A percentile compares a stretch with the other conserved stretches of the same genome.
These are phyloP conservation scores for Odontesthes bonariensis DNA, from an alignment of 2,113 vertebrate genomes.

Conservation along the genomic window DNA sequence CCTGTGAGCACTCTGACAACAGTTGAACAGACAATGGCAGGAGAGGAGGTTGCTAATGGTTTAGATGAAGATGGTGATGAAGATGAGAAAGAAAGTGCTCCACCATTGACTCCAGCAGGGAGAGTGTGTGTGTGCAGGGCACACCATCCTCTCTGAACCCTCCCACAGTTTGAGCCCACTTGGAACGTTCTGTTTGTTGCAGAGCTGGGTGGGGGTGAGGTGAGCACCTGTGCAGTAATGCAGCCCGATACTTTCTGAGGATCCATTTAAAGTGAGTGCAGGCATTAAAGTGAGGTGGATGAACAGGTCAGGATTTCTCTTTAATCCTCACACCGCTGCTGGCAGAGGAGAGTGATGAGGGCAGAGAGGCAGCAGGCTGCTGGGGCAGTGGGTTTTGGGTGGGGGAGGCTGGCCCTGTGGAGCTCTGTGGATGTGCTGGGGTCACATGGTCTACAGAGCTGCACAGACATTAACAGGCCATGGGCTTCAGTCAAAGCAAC, in stretches of 20 bases:
- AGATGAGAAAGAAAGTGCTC: conserved; percentile 68
- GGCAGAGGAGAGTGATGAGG: conserved; percentile 37
- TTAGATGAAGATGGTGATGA: conserved; percentile 12
- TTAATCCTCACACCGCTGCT: conserved; percentile 70
- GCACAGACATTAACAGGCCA: background rate
- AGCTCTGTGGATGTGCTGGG: background rate
- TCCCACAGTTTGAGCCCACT: no score
- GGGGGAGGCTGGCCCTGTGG: conserved; percentile 1
- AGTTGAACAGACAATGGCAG: no score
- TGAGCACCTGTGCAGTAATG: conserved; percentile 50
- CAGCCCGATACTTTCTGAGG: conserved; percentile 39
- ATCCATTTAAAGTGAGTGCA: conserved; percentile 63
- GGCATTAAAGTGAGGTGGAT: conserved; percentile 48
- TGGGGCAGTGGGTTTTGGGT: conserved; percentile 5
- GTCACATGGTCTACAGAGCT: background rate
- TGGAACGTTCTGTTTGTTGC: background rate
- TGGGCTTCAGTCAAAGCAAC: background rate
- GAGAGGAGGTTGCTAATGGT: background rate
- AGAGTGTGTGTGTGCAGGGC: conserved; percentile 6
- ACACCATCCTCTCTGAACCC: background rate
- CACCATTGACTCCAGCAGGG: conserved; percentile 27
- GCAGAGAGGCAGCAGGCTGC: conserved; percentile 31
- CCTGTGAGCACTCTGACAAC: no score
- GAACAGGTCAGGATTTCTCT: conserved; percentile 69
- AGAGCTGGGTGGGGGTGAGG: background rate